Base-by-base conservation (phyloP, 1,140 invertebrate species). In the Drosophila cardini region DNA sequence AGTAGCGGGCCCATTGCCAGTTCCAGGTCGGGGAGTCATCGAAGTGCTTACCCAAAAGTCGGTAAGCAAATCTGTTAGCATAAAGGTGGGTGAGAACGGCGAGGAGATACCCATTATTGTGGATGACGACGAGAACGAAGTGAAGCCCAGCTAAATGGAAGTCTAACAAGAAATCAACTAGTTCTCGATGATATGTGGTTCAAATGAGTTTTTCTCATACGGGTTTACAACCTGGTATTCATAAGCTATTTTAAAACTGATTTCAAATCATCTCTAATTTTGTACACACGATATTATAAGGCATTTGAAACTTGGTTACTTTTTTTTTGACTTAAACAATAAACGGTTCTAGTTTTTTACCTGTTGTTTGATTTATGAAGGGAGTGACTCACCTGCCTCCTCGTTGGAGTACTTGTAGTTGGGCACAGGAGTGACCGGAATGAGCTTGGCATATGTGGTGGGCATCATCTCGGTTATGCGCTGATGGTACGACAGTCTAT, bases 401-500 rank as follows among this genome's bases (percentile, higher is more conserved):
- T 97, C 96, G 82, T 95, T 94, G 7, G 95, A 94, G 89, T 97
- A 97, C 92, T 97, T 98, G 91, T 96, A 97, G 70, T 95, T 95
- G 4, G 96, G 95, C 81, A 96, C 95, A 1, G 96, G 94, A 90
- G 94, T 94, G 8, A 94, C 92, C 15, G 98, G 99, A 64, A 99
- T 94, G 38, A 99, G 94, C 34, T 95, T 93, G n/a, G 94, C 94
- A 92, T 99, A 98, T 11, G 95, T 94, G 86, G 96, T 95, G 30
- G 98, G 98, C 85, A 99, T 95, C 93, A 98, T 97, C 68, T 99
- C 98, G 10, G 95, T 94, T 58, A 99, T 96, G 91, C 98, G 94
- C 92, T 99, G 96, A 92, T 98, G 96, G 93, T 99, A 99, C 3
- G 98, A 99, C 61, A 99, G 94, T 85, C 98, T 98, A 85, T 8